Conservation (phyloP, 23 tunicate genomes). For the Trididemnum clinides region DNA sequence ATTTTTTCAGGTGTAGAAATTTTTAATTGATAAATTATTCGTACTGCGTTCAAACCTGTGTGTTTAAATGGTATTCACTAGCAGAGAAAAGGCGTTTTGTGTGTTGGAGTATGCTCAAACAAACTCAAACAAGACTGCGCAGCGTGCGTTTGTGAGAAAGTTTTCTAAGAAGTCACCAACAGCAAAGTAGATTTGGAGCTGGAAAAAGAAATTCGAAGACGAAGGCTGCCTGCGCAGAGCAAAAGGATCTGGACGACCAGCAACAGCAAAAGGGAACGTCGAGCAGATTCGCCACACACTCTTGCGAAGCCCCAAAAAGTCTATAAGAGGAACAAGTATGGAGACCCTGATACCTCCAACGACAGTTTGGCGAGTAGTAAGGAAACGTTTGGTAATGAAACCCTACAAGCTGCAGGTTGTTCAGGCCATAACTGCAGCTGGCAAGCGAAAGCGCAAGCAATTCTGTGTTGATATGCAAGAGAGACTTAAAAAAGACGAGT, state of each 20-base stretch:
- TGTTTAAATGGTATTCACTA: conserved; percentile 31
- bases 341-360: conserved; percentile 6
- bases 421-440: conserved; percentile 21
- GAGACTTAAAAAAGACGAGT: conserved; percentile 21
- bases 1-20: too few relatives aligned
- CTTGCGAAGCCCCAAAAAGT: conserved; percentile 3
- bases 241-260: conserved; percentile 25
- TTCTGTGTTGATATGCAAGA: conserved; percentile 28
- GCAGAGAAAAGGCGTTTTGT: conserved; percentile 15
- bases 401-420: conserved; percentile 28
- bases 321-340: conserved; percentile 32
- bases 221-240: conserved; percentile 33
- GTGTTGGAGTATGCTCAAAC: conserved; percentile 19
- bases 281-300: conserved; percentile 24
- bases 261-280: conserved; percentile 11
- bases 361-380: conserved; percentile 10
- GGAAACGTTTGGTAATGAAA: conserved; percentile 31
- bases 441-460: conserved; percentile 14
- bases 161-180: conserved; percentile 5
- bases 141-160: neutral
- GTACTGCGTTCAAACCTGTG: too few relatives aligned
- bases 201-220: conserved; percentile 9
- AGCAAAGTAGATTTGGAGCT: conserved; percentile 1
- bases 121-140: neutral
- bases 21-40: too few relatives aligned